These are phyloP conservation scores for Istiophorus platypterus DNA, from an alignment of 2,113 vertebrate species.

Conservation along the genomic window DNA sequence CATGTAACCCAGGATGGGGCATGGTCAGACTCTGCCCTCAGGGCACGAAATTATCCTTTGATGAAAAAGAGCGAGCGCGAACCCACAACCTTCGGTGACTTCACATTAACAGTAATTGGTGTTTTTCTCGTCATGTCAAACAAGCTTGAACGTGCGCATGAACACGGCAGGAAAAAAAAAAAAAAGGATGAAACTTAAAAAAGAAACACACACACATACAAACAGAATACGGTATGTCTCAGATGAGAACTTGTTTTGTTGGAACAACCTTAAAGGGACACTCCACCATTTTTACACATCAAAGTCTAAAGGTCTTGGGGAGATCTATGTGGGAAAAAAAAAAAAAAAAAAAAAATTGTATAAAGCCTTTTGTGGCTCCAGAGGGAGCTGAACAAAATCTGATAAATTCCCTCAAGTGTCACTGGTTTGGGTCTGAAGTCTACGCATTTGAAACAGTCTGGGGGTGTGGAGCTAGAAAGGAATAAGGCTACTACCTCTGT, in stretches of 20 bases:
- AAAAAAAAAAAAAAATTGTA: background rate
- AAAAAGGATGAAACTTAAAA: conserved; percentile 2
- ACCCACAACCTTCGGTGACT: background rate
- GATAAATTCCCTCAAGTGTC: background rate
- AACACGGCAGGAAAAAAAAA: background rate
- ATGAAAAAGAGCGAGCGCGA: conserved; percentile 36
- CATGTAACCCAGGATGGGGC: conserved; percentile 1
- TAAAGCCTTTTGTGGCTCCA: background rate
- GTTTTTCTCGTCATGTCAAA: conserved; percentile 43
- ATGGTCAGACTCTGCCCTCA: conserved; percentile 26
- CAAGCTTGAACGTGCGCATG: conserved; percentile 9
- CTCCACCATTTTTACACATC: conserved; percentile 2
- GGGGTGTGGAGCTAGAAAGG: background rate
- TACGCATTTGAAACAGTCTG: background rate
- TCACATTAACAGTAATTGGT: conserved; percentile 50
- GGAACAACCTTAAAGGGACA: background rate
- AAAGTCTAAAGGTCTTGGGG: background rate
- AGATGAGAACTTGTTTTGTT: background rate
- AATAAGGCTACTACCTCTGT: background rate
- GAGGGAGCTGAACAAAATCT: background rate
- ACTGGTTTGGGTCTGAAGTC: background rate
- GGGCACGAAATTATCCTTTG: conserved; percentile 26
- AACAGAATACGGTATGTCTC: background rate
- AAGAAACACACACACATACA: background rate
- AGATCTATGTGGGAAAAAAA: background rate